phyloP scores from a whole-genome alignment of 2,888 invertebrate genomes.

The Minunthozetes semirufus region DNA sequence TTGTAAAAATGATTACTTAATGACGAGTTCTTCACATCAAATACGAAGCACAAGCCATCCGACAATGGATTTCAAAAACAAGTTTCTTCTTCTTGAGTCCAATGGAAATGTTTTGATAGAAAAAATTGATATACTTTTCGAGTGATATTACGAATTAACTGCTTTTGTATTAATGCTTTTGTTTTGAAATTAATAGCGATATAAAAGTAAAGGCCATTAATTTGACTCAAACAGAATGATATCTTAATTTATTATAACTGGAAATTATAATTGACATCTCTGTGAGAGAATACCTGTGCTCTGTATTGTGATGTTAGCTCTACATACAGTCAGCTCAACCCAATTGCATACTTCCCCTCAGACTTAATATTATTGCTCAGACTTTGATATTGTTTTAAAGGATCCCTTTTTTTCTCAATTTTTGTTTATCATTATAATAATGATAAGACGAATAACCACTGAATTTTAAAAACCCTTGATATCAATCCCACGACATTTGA shows the following conservation, averaged over 20 bases:
- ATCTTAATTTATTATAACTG: neutral
- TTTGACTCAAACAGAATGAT: neutral
- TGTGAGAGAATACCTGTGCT: neutral
- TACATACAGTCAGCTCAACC: neutral
- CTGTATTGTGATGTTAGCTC: neutral
- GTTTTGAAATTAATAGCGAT: neutral
- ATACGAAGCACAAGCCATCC: neutral
- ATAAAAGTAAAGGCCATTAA: constrained; percentile 3
- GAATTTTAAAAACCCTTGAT: neutral
- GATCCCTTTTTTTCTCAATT: neutral
- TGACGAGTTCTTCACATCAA: neutral
- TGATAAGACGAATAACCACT: neutral
- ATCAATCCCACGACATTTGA: constrained; percentile 1
- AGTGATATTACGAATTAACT: neutral
- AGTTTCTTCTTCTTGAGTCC: neutral
- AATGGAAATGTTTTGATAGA: neutral
- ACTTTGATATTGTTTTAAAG: neutral
- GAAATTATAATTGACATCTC: neutral
- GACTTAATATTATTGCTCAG: neutral
- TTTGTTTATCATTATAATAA: neutral
- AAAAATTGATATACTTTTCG: neutral
- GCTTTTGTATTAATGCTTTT: constrained; percentile 2
- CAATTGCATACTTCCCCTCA: neutral
- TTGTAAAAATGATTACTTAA: neutral
- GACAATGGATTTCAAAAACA: neutral